These are phyloP conservation scores for Muscicapa adusta DNA, from an alignment of 2,113 vertebrate genomes.

Conservation along the genomic window DNA sequence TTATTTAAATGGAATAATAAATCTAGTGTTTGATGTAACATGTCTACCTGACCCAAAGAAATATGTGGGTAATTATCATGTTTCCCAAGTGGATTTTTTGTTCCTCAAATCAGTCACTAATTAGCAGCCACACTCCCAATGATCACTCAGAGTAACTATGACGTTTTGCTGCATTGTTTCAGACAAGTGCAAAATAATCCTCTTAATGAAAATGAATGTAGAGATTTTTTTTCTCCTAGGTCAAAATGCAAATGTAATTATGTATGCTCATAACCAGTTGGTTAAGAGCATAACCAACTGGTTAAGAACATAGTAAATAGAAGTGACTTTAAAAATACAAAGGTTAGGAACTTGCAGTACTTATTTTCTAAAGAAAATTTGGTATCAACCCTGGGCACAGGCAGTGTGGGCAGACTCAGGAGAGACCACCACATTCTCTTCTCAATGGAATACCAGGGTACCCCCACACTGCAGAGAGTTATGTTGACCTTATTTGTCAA, in stretches of 20 bases:
- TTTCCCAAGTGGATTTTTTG: slow-evolving; percentile 37
- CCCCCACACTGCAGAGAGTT: background rate
- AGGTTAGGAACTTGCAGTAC: background rate
- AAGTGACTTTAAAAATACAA: background rate
- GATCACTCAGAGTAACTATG: slow-evolving; percentile 41
- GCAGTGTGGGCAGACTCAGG: background rate
- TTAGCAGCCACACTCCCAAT: slow-evolving; percentile 34
- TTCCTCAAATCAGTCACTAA: slow-evolving; percentile 44
- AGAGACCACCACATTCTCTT: accelerated
- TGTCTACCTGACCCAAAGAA: slow-evolving; percentile 61
- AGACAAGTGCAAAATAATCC: slow-evolving; percentile 26
- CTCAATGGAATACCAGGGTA: accelerated
- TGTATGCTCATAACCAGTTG: no score
- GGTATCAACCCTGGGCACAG: accelerated
- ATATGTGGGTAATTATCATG: slow-evolving; percentile 55
- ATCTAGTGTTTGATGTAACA: slow-evolving; percentile 56
- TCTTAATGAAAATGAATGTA: slow-evolving; percentile 62
- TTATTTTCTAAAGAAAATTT: background rate
- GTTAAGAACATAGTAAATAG: background rate
- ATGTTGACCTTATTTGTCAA: background rate
- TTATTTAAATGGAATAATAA: slow-evolving; percentile 55
- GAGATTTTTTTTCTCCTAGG: slow-evolving; percentile 22
- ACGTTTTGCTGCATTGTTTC: slow-evolving; percentile 18
- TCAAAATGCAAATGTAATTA: slow-evolving; percentile 3
- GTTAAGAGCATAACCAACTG: no score